Base-by-base conservation (phyloP, 2,888 invertebrate species). In the Folsomia candida region DNA sequence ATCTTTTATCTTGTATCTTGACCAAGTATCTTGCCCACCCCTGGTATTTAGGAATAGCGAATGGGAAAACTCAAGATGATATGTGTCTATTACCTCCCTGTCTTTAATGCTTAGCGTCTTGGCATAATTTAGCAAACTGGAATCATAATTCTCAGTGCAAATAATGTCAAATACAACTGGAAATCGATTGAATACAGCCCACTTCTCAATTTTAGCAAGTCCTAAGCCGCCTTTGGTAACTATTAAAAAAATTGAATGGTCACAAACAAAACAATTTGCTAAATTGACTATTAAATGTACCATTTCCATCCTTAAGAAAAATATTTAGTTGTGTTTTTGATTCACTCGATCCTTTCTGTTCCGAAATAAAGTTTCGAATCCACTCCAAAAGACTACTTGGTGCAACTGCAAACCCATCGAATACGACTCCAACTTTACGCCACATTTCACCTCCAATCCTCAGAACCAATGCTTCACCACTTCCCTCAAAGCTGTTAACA, bases 251-350 rank as follows among this genome's bases (percentile, higher is more conserved):
- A 64, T 37, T 57, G 20, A 58, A 22, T 6, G 54, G 22, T 59
- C 22, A 9, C 24, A n/a, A 47, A 25, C 66, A n/a, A 11, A 26
- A 3, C 9, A 28, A 25, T 66, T 37, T 24, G 25, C 14, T 20
- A 59, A 25, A 24, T 47, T 47, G 14, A 29, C 20, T 26, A 59
- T 14, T 11, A 29, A 4, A 37, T 29, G n/a, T 77, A 80, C 80
- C 78, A 68, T 80, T 79, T 61, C 80, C 80, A 67, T 80, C 80
- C 57, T 80, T 79, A 57, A 78, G 64, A 6, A 80, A 67, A n/a
- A 80, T 65, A 60, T 77, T 74, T 14, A 76, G 59, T 66, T 76
- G 76, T 2, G 72, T 68, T 2, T 59, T 37, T 4, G 25, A 59
- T 3, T 60, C 67, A 27, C 70, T 62, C 1, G 74, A 74, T 22